Conservation (phyloP, 1,140 invertebrate genomes). For the Polypedilum vanderplanki region DNA sequence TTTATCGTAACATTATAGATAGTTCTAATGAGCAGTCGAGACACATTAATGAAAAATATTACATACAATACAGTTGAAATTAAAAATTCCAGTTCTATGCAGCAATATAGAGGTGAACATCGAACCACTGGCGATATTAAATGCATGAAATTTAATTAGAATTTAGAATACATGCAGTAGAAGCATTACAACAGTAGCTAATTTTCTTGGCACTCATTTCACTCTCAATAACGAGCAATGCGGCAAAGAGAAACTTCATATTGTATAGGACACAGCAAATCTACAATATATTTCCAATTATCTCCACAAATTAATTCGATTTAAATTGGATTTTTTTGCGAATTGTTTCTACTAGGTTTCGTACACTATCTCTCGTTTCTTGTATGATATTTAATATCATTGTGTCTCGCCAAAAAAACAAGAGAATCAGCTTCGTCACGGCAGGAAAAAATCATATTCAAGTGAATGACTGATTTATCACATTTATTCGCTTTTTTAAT, state of each 20-base stretch:
- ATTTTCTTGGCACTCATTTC: slow-evolving; percentile 26
- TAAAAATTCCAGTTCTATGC: too few species aligned
- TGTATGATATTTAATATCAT: neutral
- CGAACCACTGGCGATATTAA: neutral
- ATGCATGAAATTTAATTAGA: slow-evolving; percentile 24
- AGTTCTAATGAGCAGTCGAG: too few species aligned
- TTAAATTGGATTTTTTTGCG: slow-evolving; percentile 26
- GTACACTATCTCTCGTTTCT: neutral
- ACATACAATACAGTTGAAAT: too few species aligned
- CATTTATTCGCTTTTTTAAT: neutral
- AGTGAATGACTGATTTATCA: neutral
- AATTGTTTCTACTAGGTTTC: neutral
- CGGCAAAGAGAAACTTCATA: neutral
- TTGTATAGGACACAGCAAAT: neutral
- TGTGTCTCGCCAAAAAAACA: neutral
- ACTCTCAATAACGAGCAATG: neutral
- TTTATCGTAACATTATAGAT: too few species aligned
- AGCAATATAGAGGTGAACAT: neutral
- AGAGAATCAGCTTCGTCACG: too few species aligned
- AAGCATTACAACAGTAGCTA: slow-evolving; percentile 17
- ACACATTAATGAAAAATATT: too few species aligned
- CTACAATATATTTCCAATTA: slow-evolving; percentile 22
- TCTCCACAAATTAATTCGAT: slow-evolving; percentile 25
- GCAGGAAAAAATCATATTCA: neutral
- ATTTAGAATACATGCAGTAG: slow-evolving; percentile 10